Evolutionary conservation across 2,797 vertebrate genomes (phyloP).

Genomic region (Smutsia gigantea): DNA sequence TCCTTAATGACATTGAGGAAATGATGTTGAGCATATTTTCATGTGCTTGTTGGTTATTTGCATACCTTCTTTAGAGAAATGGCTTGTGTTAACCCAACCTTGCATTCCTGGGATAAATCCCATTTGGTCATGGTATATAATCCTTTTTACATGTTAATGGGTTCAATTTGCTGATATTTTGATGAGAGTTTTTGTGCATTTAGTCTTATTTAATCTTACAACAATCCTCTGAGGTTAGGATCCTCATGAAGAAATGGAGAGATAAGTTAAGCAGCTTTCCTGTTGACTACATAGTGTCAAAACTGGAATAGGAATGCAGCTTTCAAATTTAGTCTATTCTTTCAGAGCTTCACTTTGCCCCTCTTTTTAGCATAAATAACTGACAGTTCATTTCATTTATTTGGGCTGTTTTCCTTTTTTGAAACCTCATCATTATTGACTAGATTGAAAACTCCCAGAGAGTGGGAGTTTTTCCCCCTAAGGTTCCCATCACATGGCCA

Average conservation of each 20-base stretch:
- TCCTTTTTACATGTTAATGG: background rate
- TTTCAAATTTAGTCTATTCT: background rate
- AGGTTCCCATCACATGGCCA: background rate
- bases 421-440: background rate
- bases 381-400: background rate
- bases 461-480: background rate
- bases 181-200: background rate
- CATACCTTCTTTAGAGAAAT: background rate
- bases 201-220: background rate
- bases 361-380: background rate
- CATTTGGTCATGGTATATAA: background rate
- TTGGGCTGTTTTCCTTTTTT: background rate
- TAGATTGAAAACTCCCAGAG: background rate
- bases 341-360: background rate
- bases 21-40: background rate
- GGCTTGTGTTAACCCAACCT: background rate
- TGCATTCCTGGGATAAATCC: background rate
- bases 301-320: background rate
- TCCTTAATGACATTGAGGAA: background rate
- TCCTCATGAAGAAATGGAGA: background rate
- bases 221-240: background rate
- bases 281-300: background rate
- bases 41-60: background rate
- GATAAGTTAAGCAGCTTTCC: background rate
- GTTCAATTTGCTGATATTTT: background rate